A percentile compares a stretch with the other conserved stretches of the same genome.
Conservation (phyloP, 92 coral and sea anemone genomes). For the Muricea muricata region DNA sequence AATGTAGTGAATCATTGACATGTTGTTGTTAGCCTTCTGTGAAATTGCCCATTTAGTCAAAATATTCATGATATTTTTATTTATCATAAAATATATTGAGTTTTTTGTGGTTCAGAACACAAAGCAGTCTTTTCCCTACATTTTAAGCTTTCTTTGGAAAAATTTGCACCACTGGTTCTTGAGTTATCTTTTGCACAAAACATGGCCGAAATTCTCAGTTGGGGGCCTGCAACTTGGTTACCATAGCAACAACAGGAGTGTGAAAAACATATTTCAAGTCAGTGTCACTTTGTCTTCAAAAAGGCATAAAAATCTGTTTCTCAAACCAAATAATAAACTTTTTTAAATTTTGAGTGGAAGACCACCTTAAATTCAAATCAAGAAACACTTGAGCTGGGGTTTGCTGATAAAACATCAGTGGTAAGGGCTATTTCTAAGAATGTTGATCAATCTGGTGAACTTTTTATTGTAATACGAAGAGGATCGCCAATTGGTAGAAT, state of each 20-base stretch:
- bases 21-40: too few species aligned
- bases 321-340: too few species aligned
- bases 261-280: too few species aligned
- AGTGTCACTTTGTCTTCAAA: too few species aligned
- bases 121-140: background rate
- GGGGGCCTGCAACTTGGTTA: background rate
- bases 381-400: too few species aligned
- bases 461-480: slow-evolving; percentile 31
- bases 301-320: too few species aligned
- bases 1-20: too few species aligned
- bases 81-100: too few species aligned
- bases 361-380: background rate
- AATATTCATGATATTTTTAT: too few species aligned
- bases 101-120: background rate
- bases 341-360: background rate
- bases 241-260: background rate
- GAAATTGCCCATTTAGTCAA: too few species aligned
- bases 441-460: slow-evolving; percentile 11
- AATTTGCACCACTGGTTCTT: background rate
- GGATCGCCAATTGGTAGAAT: slow-evolving; percentile 26
- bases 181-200: background rate
- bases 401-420: slow-evolving; percentile 11
- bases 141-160: background rate
- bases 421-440: background rate
- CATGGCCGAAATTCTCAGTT: background rate